A percentile compares a stretch with the other conserved stretches of the same genome.
Evolutionary conservation across 2,888 invertebrate species (phyloP).

Genomic region (Octonoba sinensis): DNA sequence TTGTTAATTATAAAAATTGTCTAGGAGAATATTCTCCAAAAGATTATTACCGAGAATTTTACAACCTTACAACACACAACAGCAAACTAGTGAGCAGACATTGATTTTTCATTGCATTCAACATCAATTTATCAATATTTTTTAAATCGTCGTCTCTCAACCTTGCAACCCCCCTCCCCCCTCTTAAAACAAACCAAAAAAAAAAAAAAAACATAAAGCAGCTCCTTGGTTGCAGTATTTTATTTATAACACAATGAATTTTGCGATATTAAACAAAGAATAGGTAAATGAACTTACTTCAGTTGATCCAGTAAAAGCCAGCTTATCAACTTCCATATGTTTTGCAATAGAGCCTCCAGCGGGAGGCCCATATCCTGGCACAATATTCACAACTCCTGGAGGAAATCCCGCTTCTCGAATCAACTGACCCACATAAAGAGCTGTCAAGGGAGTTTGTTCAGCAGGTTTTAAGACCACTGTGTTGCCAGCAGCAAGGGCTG

Average conservation of each 20-base stretch:
- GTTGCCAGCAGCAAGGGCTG: constrained; percentile 76
- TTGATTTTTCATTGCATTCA: too few relatives aligned
- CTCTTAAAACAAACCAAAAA: too few relatives aligned
- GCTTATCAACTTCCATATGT: constrained; percentile 84
- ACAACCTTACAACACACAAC: too few relatives aligned
- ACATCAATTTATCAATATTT: too few relatives aligned
- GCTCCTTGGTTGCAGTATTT: too few relatives aligned
- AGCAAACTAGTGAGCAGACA: too few relatives aligned
- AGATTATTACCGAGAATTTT: too few relatives aligned
- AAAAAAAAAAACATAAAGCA: too few relatives aligned
- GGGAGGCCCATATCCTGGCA: constrained; percentile 86
- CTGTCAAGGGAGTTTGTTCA: constrained; percentile 93
- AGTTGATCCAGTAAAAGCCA: constrained; percentile 88
- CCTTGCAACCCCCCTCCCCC: too few relatives aligned
- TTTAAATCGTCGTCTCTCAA: too few relatives aligned
- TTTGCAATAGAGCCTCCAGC: constrained; percentile 84
- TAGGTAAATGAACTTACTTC: constrained; percentile 25
- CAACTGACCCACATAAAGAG: constrained; percentile 88
- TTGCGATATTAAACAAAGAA: neutral
- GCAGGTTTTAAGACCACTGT: constrained; percentile 92
- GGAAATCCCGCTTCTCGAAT: constrained; percentile 92
- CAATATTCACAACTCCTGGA: constrained; percentile 89
- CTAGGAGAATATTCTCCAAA: too few relatives aligned
- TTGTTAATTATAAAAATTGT: too few relatives aligned
- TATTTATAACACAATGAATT: neutral